phyloP scores from a whole-genome alignment of 2,797 vertebrate species.

The Rhinophrynus dorsalis region DNA sequence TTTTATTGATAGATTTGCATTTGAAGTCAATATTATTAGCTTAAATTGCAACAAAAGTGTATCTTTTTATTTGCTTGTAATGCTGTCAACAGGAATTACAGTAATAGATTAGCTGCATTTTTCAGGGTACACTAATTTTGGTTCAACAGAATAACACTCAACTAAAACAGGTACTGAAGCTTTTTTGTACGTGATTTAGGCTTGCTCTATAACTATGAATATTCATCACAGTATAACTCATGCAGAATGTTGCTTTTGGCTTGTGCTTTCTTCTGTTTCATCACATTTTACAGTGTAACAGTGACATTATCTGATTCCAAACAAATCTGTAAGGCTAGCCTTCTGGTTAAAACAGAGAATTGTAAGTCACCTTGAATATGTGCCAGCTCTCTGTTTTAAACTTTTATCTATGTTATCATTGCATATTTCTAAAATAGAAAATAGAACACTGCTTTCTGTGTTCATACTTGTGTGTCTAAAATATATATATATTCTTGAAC shows the following conservation, averaged over 20 bases:
- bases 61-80: slow-evolving; percentile 11
- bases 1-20: slow-evolving; percentile 3
- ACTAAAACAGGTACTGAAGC: slow-evolving; percentile 9
- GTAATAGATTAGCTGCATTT: slow-evolving; percentile 10
- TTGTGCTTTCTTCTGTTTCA: slow-evolving; percentile 34
- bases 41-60: background rate
- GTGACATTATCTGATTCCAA: slow-evolving; percentile 44
- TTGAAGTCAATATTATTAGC: background rate
- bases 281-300: slow-evolving; percentile 12
- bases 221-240: slow-evolving; percentile 38
- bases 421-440: background rate
- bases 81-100: slow-evolving; percentile 2
- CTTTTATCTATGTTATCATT: slow-evolving; percentile 36
- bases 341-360: slow-evolving; percentile 36
- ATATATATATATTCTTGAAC: no score
- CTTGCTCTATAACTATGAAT: slow-evolving; percentile 20
- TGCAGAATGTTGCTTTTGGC: slow-evolving; percentile 47
- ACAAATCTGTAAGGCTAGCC: slow-evolving; percentile 28
- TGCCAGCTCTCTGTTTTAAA: slow-evolving; percentile 25
- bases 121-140: slow-evolving; percentile 11
- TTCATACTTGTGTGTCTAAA: no score
- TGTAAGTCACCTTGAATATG: slow-evolving; percentile 29
- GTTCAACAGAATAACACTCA: background rate
- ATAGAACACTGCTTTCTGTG: background rate
- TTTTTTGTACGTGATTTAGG: slow-evolving; percentile 8